These are phyloP conservation scores for Drosophila stalkeri DNA, from an alignment of 2,888 invertebrate genomes.

Conservation along the genomic window DNA sequence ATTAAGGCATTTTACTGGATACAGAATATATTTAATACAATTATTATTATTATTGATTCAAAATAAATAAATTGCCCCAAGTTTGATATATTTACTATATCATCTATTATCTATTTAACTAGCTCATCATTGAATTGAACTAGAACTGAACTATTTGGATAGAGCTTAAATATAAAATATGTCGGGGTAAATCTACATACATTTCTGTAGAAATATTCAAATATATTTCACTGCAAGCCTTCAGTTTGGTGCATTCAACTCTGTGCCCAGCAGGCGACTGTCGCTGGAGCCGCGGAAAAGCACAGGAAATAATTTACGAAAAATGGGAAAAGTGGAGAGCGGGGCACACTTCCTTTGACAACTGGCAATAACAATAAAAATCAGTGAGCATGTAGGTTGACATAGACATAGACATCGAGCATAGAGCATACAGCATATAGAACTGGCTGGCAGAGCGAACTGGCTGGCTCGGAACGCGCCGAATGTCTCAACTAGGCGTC, in stretches of 20 bases:
- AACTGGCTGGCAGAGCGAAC: conserved; percentile 27
- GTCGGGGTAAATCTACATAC: conserved; percentile 7
- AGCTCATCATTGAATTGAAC: neutral
- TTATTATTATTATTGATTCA: neutral
- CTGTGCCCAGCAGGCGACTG: conserved; percentile 16
- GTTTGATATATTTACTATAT: neutral
- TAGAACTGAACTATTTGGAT: neutral
- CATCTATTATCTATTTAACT: neutral
- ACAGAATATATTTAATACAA: neutral
- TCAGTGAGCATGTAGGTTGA: conserved; percentile 75
- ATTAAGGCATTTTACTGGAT: neutral
- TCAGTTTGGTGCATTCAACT: conserved; percentile 50
- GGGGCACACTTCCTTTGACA: conserved; percentile 74
- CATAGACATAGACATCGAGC: conserved; percentile 35
- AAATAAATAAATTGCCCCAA: neutral
- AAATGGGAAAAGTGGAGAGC: conserved; percentile 34
- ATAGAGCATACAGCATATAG: neutral
- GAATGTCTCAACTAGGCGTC: conserved; percentile 71
- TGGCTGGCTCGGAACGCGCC: conserved; percentile 21
- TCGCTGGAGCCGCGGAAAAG: conserved; percentile 36
- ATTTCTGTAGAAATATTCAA: conserved; percentile 5
- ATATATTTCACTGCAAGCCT: neutral
- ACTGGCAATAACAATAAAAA: conserved; percentile 80
- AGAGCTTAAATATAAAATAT: neutral
- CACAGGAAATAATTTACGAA: conserved; percentile 73